Base-by-base conservation (phyloP, 2,113 vertebrate genomes). In the Phylloscopus trochilus region DNA sequence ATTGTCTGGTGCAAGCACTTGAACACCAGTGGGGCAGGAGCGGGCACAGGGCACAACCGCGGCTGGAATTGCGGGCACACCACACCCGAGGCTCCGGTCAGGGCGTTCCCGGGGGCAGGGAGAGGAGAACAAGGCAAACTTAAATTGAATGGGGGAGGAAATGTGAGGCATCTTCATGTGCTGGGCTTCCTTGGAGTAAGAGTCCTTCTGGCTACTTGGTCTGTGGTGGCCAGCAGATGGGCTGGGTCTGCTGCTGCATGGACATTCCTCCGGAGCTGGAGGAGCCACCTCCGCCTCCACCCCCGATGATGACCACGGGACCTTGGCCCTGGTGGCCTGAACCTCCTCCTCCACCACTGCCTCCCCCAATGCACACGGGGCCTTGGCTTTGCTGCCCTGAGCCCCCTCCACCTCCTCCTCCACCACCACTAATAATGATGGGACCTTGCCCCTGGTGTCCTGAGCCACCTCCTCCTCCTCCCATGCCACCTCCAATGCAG, bases 241-340 rank as follows among this genome's bases (percentile, higher is more conserved):
- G 55, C 60, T 95, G 92, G 76, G 76, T 96, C 69, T 94, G 72
- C 83, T 97, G 96, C 41, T 92, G 68, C n/a, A 93, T 92, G 74
- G 76, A 41, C 51, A n/a, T 13, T 10, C 75, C 74, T 15, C 92
- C 92, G 9, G 87, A 94, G 66, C 87, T 19, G 21, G 79, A 93
- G 5, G 96, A 97, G 12, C 90, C 70, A 2, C 89, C 92, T 0
- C 85, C 77, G 0, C 81, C 41, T 10, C 67, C 81, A 1, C 79
- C 66, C 0, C 79, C 7, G 6, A 28, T 70, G 37, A 91, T 68
- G 30, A 66, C 6, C 0, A 95, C 30, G 9, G 87, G 18, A 1
- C 89, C 94, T 33, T 95, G 94, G 3, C 94, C 15, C 4, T 95
- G 86, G 43, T 94, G 86, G 3, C 90, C 68, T 15, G 85, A 92